Base-by-base conservation (phyloP, 2,888 invertebrate species). In the Macaria notata region DNA sequence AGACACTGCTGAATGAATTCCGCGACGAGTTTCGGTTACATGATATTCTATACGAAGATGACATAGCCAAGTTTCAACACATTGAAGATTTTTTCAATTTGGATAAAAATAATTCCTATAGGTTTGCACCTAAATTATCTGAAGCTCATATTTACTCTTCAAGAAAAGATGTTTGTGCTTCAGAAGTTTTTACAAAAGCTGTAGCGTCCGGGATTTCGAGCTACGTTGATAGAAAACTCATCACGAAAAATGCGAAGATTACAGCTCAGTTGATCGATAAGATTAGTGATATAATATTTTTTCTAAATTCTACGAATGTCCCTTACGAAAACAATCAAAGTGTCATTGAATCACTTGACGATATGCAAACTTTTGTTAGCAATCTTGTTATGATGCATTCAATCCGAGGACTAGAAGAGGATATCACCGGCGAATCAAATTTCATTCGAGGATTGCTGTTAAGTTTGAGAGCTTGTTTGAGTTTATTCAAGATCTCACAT, bases 41-140 rank as follows among this genome's bases (percentile, higher is more conserved):
- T 42, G 43, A 58, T 9, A 33, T 54, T 29, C 4, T 7, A 6
- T 54, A 38, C 29, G 3, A 36, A 4, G 8, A 43, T 29, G 8
- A 46, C 4, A 9, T 38, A 29, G 57, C 57, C 4, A 49, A 49
- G 49, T 58, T 19, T 43, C 29, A 58, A 4, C 31, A 53, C 45
- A 31, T 66, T 31, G 19, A 49, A 29, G 19, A 53, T 0, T 58
- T 58, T 54, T 54, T 53, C 19, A 31, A 42, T n/a, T 38, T 45
- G 46, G 57, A 58, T 8, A 46, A 43, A 43, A 19, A 43, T 3
- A 43, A 30, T 8, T 31, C 42, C 8, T 49, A 41, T 31, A 49
- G 53, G 30, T 46, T 58, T 4, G 57, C 57, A 30, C 57, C 57
- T 38, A 53, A 58, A 38, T 36, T 58, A 42, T 53, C 57, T 9